Percentiles rank a stretch among this genome's conserved stretches.
Evolutionary conservation across 2,888 invertebrate species (phyloP).

Genomic region (Automeris io): DNA sequence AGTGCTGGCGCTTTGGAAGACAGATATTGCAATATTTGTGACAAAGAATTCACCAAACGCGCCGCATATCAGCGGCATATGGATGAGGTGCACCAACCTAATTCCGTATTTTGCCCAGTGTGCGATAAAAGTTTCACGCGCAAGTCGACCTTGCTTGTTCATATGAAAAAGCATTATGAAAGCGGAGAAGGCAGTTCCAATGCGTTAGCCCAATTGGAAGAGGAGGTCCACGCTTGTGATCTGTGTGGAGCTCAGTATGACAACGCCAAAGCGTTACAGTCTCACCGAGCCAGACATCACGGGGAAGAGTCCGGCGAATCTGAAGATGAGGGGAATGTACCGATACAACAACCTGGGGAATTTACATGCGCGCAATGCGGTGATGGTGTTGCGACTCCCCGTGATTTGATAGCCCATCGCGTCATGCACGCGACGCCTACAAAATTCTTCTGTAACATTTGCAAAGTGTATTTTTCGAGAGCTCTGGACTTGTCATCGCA

Average conservation of each 20-base stretch:
- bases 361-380: conserved; percentile 75
- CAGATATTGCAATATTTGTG: conserved; percentile 77
- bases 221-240: conserved; percentile 70
- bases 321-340: conserved; percentile 52
- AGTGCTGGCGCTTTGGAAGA: conserved; percentile 62
- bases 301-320: conserved; percentile 56
- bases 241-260: conserved; percentile 79
- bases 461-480: conserved; percentile 71
- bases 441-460: conserved; percentile 77
- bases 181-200: conserved; percentile 52
- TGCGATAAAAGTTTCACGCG: conserved; percentile 80
- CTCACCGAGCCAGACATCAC: conserved; percentile 78
- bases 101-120: conserved; percentile 77
- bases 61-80: conserved; percentile 79
- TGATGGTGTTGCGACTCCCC: conserved; percentile 72
- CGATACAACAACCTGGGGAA: conserved; percentile 56
- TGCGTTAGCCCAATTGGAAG: conserved; percentile 38
- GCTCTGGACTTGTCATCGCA: conserved; percentile 65
- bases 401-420: conserved; percentile 75
- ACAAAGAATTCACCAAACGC: conserved; percentile 78
- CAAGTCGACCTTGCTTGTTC: conserved; percentile 79
- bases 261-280: conserved; percentile 73
- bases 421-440: conserved; percentile 71
- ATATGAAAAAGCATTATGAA: conserved; percentile 78
- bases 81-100: conserved; percentile 74